Percentiles rank a stretch among this genome's conserved stretches.
These are phyloP conservation scores for Cassiopea andromeda DNA, from an alignment of 30 jellyfish, hydroid and myxozoan species.

Conservation along the genomic window DNA sequence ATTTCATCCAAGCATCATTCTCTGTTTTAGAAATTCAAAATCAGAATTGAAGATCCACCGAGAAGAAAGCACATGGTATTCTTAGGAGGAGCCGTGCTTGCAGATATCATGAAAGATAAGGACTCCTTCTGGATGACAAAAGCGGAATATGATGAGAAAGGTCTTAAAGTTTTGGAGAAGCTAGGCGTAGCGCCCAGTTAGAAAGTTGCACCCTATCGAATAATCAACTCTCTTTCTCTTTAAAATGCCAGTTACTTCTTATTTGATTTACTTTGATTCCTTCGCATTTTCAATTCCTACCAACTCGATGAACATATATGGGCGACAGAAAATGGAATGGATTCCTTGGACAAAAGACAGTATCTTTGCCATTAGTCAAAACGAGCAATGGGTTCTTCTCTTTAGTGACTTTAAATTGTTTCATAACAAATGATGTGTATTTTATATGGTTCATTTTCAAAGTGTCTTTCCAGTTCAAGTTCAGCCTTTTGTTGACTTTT, in stretches of 20 bases:
- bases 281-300: background rate
- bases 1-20: background rate
- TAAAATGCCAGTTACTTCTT: background rate
- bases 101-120: constrained; percentile 97
- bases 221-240: background rate
- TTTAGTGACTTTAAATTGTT: background rate
- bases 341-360: background rate
- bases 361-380: background rate
- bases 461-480: background rate
- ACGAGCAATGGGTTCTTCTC: background rate
- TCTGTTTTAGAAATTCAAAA: constrained; percentile 86
- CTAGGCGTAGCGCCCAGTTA: constrained; percentile 98
- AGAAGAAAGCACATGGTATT: constrained; percentile 99
- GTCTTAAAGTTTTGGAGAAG: constrained; percentile 84
- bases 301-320: background rate
- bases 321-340: background rate
- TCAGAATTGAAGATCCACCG: constrained; percentile 99
- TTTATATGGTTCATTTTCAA: background rate
- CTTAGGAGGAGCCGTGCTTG: constrained; percentile 99
- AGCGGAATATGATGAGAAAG: constrained; percentile 93
- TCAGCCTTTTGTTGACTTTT: background rate
- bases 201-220: background rate
- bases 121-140: constrained; percentile 97
- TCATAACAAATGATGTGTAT: constrained; percentile 15
- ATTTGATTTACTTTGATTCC: constrained; percentile 1